Evolutionary conservation across 2,113 vertebrate species (phyloP).

Genomic region (Anhinga anhinga): DNA sequence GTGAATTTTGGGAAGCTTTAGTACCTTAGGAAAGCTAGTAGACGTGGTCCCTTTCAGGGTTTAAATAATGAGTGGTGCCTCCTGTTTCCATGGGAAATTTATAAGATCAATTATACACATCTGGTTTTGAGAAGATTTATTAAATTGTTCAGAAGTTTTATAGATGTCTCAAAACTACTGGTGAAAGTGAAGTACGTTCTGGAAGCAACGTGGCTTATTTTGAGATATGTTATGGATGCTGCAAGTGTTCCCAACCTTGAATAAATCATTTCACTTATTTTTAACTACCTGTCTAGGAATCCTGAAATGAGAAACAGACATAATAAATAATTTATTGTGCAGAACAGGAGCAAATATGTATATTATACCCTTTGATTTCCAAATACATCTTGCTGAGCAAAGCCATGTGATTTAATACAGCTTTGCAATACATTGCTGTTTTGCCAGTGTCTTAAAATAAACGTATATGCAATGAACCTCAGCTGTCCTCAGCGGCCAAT

Average conservation of each 20-base stretch:
- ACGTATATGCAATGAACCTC: neutral
- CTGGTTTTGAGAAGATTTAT: neutral
- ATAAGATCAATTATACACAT: neutral
- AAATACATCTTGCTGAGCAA: neutral
- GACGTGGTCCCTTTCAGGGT: neutral
- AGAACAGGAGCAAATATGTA: slow-evolving; percentile 16
- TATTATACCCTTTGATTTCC: slow-evolving; percentile 19
- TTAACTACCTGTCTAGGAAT: slow-evolving; percentile 17
- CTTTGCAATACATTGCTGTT: neutral
- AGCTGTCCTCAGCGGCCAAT: neutral
- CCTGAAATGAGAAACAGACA: neutral
- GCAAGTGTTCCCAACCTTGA: slow-evolving; percentile 7
- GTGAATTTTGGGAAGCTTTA: neutral
- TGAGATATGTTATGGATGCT: neutral
- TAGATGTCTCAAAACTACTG: neutral
- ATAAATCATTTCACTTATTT: slow-evolving; percentile 38
- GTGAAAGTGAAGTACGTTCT: neutral
- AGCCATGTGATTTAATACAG: neutral
- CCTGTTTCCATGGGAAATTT: neutral
- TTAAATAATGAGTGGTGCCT: neutral
- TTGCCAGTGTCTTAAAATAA: neutral
- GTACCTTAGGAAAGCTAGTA: neutral
- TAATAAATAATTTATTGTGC: slow-evolving; percentile 54
- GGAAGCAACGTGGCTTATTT: neutral
- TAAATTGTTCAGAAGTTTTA: neutral